Conservation (phyloP, 2,113 vertebrate species). For the Phrynocephalus versicolor region DNA sequence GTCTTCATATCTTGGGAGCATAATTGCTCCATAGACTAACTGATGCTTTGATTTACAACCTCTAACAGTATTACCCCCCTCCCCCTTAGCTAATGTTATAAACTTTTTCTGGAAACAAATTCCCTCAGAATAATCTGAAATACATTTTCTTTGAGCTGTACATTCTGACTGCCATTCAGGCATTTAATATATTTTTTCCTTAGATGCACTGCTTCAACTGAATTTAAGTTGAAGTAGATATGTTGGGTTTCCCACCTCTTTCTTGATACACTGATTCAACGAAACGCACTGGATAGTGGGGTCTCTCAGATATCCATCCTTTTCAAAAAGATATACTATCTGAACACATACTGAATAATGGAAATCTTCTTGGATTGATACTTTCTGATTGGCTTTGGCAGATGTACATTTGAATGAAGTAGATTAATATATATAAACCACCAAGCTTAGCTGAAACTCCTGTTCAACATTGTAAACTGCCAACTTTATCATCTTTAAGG, state of each 20-base stretch:
- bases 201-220: not conserved
- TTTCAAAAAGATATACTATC: slow-evolving; percentile 51
- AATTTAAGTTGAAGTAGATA: not conserved
- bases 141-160: slow-evolving; percentile 32
- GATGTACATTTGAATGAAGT: slow-evolving; percentile 53
- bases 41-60: not conserved
- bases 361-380: slow-evolving; percentile 51
- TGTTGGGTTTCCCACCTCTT: not conserved
- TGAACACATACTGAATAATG: slow-evolving; percentile 47
- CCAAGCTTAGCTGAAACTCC: slow-evolving; percentile 59
- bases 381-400: slow-evolving; percentile 61
- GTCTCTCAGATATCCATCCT: slow-evolving; percentile 17
- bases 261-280: slow-evolving; percentile 10
- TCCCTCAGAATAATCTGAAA: slow-evolving; percentile 17
- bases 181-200: not conserved
- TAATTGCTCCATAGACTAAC: not conserved
- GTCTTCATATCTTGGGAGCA: no score
- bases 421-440: slow-evolving; percentile 63
- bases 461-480: slow-evolving; percentile 68
- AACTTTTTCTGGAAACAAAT: slow-evolving; percentile 35
- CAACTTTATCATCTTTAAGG: slow-evolving; percentile 72
- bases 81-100: slow-evolving; percentile 48
- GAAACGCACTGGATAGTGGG: slow-evolving; percentile 8
- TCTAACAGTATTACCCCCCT: not conserved
- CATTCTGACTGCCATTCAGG: not conserved